phyloP scores from a whole-genome alignment of 2,888 invertebrate species.

The Ectemnius cavifrons region DNA sequence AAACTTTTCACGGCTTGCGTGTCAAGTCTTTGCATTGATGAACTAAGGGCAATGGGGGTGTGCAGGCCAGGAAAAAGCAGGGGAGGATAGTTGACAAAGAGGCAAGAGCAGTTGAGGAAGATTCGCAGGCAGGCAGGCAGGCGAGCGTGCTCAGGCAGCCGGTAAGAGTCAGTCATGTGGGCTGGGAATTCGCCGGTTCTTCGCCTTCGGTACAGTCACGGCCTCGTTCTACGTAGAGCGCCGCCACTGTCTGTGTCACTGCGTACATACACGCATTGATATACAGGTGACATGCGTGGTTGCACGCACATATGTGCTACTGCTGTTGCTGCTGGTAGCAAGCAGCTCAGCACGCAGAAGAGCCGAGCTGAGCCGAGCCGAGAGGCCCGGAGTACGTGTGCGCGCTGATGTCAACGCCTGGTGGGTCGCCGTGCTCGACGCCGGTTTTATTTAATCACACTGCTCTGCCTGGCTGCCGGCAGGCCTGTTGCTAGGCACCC shows the following conservation, averaged over 20 bases:
- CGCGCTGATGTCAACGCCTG: slow-evolving; percentile 72
- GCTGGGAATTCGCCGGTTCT: slow-evolving; percentile 60
- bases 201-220: slow-evolving; percentile 34
- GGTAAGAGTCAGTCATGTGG: slow-evolving; percentile 24
- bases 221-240: slow-evolving; percentile 42
- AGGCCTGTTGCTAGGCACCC: slow-evolving; percentile 77
- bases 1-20: too few species aligned
- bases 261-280: background rate
- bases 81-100: too few species aligned
- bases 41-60: too few species aligned
- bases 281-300: slow-evolving; percentile 22
- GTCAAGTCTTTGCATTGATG: too few species aligned
- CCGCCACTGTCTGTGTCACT: background rate
- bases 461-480: slow-evolving; percentile 67
- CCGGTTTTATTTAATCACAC: slow-evolving; percentile 76
- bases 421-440: slow-evolving; percentile 68
- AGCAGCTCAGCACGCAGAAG: background rate
- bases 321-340: slow-evolving; percentile 5
- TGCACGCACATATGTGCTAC: slow-evolving; percentile 6
- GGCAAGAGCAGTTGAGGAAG: background rate
- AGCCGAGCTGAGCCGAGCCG: slow-evolving; percentile 21
- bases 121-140: background rate
- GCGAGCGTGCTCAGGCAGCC: slow-evolving; percentile 1
- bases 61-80: too few species aligned
- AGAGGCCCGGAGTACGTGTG: slow-evolving; percentile 47